Base-by-base conservation (phyloP, 2,888 invertebrate genomes). In the Bedellia somnulentella region DNA sequence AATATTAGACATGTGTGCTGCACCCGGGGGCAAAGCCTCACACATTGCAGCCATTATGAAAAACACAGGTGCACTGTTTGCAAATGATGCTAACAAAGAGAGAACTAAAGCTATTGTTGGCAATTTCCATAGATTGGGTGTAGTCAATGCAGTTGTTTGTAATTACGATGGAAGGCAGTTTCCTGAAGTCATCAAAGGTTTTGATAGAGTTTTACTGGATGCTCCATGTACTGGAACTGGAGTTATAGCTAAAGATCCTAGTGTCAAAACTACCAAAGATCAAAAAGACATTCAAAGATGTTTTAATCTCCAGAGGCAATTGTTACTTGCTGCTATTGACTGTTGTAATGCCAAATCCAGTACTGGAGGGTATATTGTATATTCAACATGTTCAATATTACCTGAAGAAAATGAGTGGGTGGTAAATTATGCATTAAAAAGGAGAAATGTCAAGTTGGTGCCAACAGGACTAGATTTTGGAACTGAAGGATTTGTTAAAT, bases 401-500 rank as follows among this genome's bases (percentile, higher is more conserved):
- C 92, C 96, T 0, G 99, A 99, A 61, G 99, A 99, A 70, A 99
- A 99, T 67, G 99, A 99, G 63, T 90, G 89, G 80, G 94, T 99
- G 0, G 83, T 99, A 17, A 92, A 99, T 62, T 98, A 93, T 66
- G 97, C 92, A 2, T 66, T 99, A 24, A 93, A 87, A 52, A 92
- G 93, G 52, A 81, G 99, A 30, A 87, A 91, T 55, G 96, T 99
- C 0, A 95, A 96, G 62, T 62, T 99, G 22, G 92, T 98, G 2
- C 86, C 91, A 1, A 93, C 95, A 23, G 95, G 94, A 1, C 73
- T 99, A 34, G 92, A 94, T 51, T 96, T 99, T 78, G 99, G 99
- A 11, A 86, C 87, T 11, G 92, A 94, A 52, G 99, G 99, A 10
- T 98, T 96, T 58, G 84, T 86, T 0, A 94, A 88, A 66, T 97